Evolutionary conservation across 1,140 invertebrate genomes (phyloP).

Genomic region (Habropoda laboriosa): DNA sequence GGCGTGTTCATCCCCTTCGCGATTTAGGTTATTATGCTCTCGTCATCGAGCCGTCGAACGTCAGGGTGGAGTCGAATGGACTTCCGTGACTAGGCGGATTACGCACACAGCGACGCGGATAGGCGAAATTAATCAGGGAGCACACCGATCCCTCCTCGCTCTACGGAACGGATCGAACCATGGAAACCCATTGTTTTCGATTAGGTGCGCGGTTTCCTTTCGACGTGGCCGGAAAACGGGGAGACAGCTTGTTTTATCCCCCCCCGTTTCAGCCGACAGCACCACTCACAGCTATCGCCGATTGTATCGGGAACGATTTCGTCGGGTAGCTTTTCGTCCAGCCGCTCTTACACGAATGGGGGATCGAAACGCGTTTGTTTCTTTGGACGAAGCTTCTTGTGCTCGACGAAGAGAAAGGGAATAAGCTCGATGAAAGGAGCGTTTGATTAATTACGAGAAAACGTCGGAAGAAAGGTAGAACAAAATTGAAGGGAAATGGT

Average conservation of each 20-base stretch:
- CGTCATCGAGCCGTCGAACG: conserved; percentile 60
- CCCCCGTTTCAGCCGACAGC: conserved; percentile 24
- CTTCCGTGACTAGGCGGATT: conserved; percentile 67
- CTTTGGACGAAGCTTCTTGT: background rate
- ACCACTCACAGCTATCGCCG: background rate
- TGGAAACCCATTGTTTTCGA: conserved; percentile 49
- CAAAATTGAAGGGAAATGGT: no score
- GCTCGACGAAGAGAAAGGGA: background rate
- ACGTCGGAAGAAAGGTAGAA: background rate
- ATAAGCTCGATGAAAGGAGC: background rate
- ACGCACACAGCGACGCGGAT: conserved; percentile 60
- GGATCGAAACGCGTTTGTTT: conserved; percentile 16
- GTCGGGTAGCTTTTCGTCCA: background rate
- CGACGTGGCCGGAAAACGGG: conserved; percentile 2
- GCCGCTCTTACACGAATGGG: no score
- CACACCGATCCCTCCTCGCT: background rate
- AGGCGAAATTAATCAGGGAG: conserved; percentile 67
- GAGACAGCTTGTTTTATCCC: conserved; percentile 29
- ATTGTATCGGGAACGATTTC: conserved; percentile 23
- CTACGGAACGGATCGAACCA: conserved; percentile 38
- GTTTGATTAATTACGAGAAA: conserved; percentile 20
- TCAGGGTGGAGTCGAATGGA: conserved; percentile 55
- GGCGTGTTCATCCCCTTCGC: conserved; percentile 31
- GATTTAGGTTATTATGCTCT: conserved; percentile 67
- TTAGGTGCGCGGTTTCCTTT: conserved; percentile 29